A percentile compares a stretch with the other conserved stretches of the same genome.
Evolutionary conservation across 2,797 vertebrate species (phyloP).

Genomic region (Nyctibius grandis): DNA sequence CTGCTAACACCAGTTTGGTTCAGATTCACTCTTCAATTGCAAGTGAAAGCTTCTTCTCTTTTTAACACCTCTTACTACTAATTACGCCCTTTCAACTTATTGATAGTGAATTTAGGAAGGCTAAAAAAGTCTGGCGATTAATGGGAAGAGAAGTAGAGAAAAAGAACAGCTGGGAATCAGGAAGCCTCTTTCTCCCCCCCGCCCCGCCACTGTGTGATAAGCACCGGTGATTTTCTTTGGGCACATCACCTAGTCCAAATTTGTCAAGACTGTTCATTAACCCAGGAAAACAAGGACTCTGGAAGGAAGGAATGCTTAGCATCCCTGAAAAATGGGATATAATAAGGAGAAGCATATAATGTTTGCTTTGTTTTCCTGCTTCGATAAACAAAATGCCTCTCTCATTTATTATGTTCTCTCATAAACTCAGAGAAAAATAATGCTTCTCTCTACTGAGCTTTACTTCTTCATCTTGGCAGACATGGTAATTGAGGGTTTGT

Average conservation of each 20-base stretch:
- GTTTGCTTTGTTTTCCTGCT: neutral
- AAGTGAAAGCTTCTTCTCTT: neutral
- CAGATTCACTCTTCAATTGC: neutral
- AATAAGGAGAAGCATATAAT: neutral
- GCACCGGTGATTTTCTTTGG: neutral
- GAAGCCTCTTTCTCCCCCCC: neutral
- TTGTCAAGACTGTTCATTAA: neutral
- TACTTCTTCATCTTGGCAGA: neutral
- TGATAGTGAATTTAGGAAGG: neutral
- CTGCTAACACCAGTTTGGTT: neutral
- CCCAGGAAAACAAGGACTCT: neutral
- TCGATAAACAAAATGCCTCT: neutral
- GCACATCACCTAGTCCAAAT: neutral
- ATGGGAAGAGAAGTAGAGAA: neutral
- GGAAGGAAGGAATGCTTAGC: neutral
- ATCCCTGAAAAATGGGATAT: neutral
- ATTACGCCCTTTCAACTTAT: neutral
- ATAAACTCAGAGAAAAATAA: neutral
- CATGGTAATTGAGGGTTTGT: constrained; percentile 9
- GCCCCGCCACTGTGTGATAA: neutral
- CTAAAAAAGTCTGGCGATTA: neutral
- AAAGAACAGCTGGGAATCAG: neutral
- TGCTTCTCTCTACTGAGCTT: neutral
- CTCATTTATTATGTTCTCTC: neutral
- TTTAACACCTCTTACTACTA: neutral